Conservation (phyloP, 2,888 invertebrate genomes). For the Chymomyza amoena region DNA sequence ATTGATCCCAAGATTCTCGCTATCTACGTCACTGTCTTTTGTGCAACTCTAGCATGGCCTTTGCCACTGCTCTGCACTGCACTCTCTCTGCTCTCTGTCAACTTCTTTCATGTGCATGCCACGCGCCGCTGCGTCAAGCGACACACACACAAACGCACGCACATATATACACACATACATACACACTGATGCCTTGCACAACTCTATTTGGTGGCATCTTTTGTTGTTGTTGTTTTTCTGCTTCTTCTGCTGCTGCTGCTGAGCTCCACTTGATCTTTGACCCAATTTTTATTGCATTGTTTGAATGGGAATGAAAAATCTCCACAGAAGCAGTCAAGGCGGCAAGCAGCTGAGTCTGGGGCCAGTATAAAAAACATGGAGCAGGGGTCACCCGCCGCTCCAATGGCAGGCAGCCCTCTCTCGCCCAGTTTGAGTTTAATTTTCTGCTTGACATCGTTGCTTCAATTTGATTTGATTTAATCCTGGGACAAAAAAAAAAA, state of each 20-base stretch:
- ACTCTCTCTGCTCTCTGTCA: background rate
- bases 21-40: background rate
- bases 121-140: constrained; percentile 61
- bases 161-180: background rate
- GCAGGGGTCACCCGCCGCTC: background rate
- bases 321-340: constrained; percentile 17
- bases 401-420: constrained; percentile 25
- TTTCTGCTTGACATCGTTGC: constrained; percentile 47
- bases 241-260: constrained; percentile 30
- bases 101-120: constrained; percentile 51
- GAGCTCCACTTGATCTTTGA: constrained; percentile 74
- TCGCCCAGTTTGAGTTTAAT: constrained; percentile 47
- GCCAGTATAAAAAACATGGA: background rate
- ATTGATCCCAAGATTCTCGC: background rate
- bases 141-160: background rate
- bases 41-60: constrained; percentile 14
- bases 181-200: constrained; percentile 38
- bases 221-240: constrained; percentile 7
- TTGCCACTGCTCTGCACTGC: constrained; percentile 20
- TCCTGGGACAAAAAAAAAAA: constrained; percentile 23
- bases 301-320: constrained; percentile 64
- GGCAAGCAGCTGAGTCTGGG: background rate
- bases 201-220: constrained; percentile 53
- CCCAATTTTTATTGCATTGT: constrained; percentile 72
- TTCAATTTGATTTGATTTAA: constrained; percentile 68